Base-by-base conservation (phyloP, 2,888 invertebrate species). In the Trypoxylon attenuatum region DNA sequence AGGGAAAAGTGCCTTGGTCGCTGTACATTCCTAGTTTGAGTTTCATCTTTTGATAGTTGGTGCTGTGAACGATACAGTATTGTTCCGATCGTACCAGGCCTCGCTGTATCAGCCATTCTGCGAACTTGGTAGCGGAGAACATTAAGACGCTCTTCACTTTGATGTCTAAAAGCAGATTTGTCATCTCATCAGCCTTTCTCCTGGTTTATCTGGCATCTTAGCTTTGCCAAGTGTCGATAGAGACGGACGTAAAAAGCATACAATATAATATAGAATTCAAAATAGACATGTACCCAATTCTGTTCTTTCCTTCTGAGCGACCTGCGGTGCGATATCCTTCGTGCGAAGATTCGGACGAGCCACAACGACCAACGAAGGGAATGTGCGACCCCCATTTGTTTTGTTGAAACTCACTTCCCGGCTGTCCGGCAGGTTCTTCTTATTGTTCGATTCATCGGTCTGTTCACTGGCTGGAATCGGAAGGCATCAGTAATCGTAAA, bases 81-180 rank as follows among this genome's bases (percentile, higher is more conserved):
- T 96, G 96, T 80, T 95, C 94, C 0, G 94, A 92, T 27, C 93
- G 90, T 1, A 96, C 91, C 1, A 96, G 84, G 0, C 96, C 96
- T 83, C 94, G 94, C 82, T 96, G 95, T 60, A 96, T 94, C 50
- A 96, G 89, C 95, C 96, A 96, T 88, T 96, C 96, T 0, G 95
- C 94, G 82, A 96, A 95, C 87, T 94, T 94, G 70, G 94, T 93
- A 0, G 95, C 92, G 0, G 92, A 92, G 81, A 93, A 91, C 91
- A 95, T 94, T 10, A 96, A 88, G 2, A 95, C 94, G 1, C 92
- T 89, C 86, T 96, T 96, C 0, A 96, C 95, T 85, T 94, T 94
- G 33, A 92, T 90, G 88, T 96, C 96, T 89, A 71, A 47, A 77
- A 69, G 23, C 58, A 60, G 25, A 2, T 29, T 33, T 18, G 22